Conservation (phyloP, 2,797 vertebrate genomes). For the Diplodus puntazzo region DNA sequence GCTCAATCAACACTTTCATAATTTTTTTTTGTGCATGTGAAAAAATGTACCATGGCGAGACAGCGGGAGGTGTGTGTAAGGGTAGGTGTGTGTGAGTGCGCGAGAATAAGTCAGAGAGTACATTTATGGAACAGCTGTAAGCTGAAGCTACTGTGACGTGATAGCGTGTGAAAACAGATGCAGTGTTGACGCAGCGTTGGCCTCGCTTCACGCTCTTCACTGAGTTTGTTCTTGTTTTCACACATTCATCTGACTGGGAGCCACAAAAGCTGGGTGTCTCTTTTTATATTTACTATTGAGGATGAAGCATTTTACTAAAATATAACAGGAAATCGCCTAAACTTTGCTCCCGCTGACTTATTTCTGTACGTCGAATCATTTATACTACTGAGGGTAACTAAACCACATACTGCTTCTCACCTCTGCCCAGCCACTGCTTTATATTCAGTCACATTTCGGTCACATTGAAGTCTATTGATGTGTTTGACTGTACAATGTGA, state of each 20-base stretch:
- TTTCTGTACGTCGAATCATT: background rate
- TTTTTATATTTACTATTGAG: background rate
- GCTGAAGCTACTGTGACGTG: conserved; percentile 10
- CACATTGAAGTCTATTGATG: background rate
- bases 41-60: conserved; percentile 26
- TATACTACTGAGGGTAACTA: background rate
- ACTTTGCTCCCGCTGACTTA: background rate
- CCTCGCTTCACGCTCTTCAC: conserved; percentile 20
- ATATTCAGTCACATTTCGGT: background rate
- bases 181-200: conserved; percentile 36
- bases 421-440: background rate
- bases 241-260: background rate
- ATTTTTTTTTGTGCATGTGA: conserved; percentile 20
- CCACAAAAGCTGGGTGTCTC: background rate
- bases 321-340: background rate
- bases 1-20: conserved; percentile 66
- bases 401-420: no score
- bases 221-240: conserved; percentile 20
- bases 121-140: conserved; percentile 61
- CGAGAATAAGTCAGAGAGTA: conserved; percentile 7
- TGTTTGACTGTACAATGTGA: conserved; percentile 1
- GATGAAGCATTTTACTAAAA: background rate
- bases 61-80: conserved; percentile 3
- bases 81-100: conserved; percentile 32
- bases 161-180: conserved; percentile 65